Base-by-base conservation (phyloP, 2,113 vertebrate genomes). In the Otus sunia region DNA sequence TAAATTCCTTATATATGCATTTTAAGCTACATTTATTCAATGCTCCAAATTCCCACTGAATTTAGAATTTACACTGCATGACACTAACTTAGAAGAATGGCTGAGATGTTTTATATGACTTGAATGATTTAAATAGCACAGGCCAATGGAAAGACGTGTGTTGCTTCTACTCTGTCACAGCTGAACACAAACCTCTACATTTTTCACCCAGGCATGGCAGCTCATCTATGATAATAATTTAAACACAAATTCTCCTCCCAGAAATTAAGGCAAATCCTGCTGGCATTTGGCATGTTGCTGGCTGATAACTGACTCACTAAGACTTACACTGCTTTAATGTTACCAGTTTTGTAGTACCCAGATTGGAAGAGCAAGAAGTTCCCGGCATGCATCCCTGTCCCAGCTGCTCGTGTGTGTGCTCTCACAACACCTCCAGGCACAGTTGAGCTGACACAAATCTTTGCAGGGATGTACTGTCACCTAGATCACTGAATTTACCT, bases 351-450 rank as follows among this genome's bases (percentile, higher is more conserved):
- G 18, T 29, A 58, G 39, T 20, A 60, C 10, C 6, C 11, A 52
- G 11, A 41, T 15, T 15, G 4, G 41, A 93, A 85, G 15, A 90
- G 17, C 32, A 71, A 58, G 32, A 74, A 69, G 47, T 22, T 82
- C 15, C 29, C 1, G 0, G 0, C 2, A 1, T 10, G 23, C 12
- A 19, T 25, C 32, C 9, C 15, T 62, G 41, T 26, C 12, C 56
- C 69, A 67, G 50, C 22, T 63, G 25, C 29, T 62, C 2, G 0
- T 11, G 8, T 10, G 9, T 55, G 20, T 71, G 18, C 26, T 47
- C 37, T 60, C 15, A 19, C 22, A 55, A 15, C 79, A 77, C 7
- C 32, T 66, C 76, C 76, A 37, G 43, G n/a, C 50, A 59, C 60
- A 67, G 32, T 5, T 20, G 77, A 74, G 45, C 29, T 78, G 81